Base-by-base conservation (phyloP, 2,113 vertebrate species). In the Myiozetetes cayanensis region DNA sequence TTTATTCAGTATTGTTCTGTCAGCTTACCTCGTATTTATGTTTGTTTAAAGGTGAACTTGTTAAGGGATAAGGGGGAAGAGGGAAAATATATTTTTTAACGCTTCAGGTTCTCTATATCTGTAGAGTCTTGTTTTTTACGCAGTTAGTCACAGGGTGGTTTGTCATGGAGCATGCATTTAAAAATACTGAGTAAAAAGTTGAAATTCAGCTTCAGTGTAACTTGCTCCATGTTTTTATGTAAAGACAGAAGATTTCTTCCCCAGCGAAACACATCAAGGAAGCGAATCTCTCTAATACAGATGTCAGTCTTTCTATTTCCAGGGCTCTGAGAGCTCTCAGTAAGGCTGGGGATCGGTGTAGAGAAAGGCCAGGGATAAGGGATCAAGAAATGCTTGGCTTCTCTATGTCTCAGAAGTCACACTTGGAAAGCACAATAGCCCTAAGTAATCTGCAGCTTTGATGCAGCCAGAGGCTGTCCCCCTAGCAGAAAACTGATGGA, bases 41-140 rank as follows among this genome's bases (percentile, higher is more conserved):
- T 96, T 94, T 86, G 76, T 91, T 93, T 93, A 82, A 87, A 92
- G 73, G 81, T 41, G 44, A 71, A 89, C 62, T 91, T 87, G 85
- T 95, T 86, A 94, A 92, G 71, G 87, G 81, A 46, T 65, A 89
- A 66, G 12, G 70, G 87, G 93, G 53, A 85, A 85, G 79, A 81
- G 74, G 72, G 67, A 79, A 94, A 83, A 68, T 75, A 76, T 95
- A 87, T 95, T 96, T 96, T 97, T 95, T 90, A 94, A 91, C 82
- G 85, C 75, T 87, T 89, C 41, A n/a, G 50, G 81, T 91, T 96
- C 82, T 96, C 53, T 93, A 66, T 91, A 74, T 67, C 58, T 95
- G 89, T 90, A 94, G 85, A 90, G 72, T 79, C 75, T 81, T 93
- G 78, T 55, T 90, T 96, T 96, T 81, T 90, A 86, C 8, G 4